These are phyloP conservation scores for Sebastes minor DNA, from an alignment of 2,797 vertebrate species.

Conservation along the genomic window DNA sequence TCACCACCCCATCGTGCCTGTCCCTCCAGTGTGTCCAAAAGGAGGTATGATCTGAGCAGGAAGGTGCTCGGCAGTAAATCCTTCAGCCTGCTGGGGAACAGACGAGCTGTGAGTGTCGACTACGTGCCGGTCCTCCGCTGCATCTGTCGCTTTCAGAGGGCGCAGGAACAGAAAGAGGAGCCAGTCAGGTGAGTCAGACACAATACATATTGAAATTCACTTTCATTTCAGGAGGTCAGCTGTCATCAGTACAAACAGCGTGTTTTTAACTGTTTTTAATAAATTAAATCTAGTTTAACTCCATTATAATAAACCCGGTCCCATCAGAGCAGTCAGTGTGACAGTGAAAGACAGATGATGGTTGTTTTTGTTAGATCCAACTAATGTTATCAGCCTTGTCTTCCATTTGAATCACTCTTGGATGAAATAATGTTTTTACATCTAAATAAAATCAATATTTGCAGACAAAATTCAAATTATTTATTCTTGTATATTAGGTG, in stretches of 20 bases:
- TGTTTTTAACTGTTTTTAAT: neutral
- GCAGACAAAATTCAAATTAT: neutral
- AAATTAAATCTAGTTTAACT: too few relatives aligned
- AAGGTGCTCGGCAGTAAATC: constrained; percentile 79
- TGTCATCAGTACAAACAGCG: neutral
- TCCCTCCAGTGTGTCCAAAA: constrained; percentile 74
- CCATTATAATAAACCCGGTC: too few relatives aligned
- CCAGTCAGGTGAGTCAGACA: constrained; percentile 82
- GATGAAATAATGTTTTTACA: neutral
- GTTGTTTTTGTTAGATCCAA: neutral
- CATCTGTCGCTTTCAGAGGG: constrained; percentile 85
- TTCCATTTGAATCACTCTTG: neutral
- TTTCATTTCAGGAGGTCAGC: neutral
- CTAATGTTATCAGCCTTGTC: neutral
- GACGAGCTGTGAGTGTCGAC: constrained; percentile 81
- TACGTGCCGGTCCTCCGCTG: constrained; percentile 88
- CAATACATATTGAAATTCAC: neutral
- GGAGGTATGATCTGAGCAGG: constrained; percentile 78
- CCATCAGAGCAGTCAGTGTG: neutral
- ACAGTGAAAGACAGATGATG: neutral
- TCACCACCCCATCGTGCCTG: neutral
- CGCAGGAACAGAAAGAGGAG: constrained; percentile 79
- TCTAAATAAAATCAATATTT: too few relatives aligned
- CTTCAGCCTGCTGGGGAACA: constrained; percentile 82
- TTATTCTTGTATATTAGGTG: constrained; percentile 70